These are phyloP conservation scores for Incurvaria masculella DNA, from an alignment of 2,888 invertebrate species.

Conservation along the genomic window DNA sequence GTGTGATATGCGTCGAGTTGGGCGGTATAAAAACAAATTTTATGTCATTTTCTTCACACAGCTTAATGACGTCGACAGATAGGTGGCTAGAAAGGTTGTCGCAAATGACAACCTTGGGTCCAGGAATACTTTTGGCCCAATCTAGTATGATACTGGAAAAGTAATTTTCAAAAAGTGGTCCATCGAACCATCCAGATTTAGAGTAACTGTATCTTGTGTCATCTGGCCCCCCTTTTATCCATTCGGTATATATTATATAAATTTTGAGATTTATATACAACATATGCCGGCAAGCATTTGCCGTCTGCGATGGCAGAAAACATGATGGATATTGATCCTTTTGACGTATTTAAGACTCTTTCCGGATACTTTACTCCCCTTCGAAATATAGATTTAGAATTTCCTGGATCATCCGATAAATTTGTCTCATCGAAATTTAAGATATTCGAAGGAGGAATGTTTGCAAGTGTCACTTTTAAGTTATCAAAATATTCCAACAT, in stretches of 20 bases:
- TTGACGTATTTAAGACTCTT: conserved; percentile 24
- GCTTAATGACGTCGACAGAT: conserved; percentile 11
- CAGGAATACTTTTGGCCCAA: not conserved
- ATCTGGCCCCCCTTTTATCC: not conserved
- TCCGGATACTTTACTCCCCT: conserved; percentile 27
- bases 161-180: conserved; percentile 15
- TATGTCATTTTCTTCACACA: conserved; percentile 20
- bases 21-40: conserved; percentile 19
- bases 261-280: not conserved
- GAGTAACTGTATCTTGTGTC: conserved; percentile 7
- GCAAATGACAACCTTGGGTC: not conserved
- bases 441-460: not conserved
- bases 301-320: conserved; percentile 28
- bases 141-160: not conserved
- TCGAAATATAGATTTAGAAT: conserved; percentile 19
- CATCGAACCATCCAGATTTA: conserved; percentile 8
- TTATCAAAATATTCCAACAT: conserved; percentile 12
- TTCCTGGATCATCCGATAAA: conserved; percentile 5
- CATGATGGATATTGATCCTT: conserved; percentile 27
- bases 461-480: not conserved
- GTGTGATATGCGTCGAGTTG: conserved; percentile 19
- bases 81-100: conserved; percentile 20
- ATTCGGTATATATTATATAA: not conserved
- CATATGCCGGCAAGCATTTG: not conserved
- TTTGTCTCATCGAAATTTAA: conserved; percentile 9